Base-by-base conservation (phyloP, 1,140 invertebrate genomes). In the Pantala flavescens region DNA sequence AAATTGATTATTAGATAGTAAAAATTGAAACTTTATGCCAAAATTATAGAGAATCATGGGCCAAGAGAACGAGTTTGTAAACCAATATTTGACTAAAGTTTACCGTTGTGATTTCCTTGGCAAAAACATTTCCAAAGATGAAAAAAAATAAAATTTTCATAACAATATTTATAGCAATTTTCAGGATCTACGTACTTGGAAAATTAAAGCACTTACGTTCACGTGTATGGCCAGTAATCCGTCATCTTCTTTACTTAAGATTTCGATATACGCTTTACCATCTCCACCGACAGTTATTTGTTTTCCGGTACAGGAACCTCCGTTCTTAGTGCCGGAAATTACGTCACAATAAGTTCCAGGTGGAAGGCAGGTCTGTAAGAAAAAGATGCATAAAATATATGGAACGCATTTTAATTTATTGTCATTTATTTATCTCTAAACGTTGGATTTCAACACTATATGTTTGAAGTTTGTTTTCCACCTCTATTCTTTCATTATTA, bases 291-390 rank as follows among this genome's bases (percentile, higher is more conserved):
- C 93, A 0, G 77, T 81, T 0, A 95, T 82, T 0, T 82, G 83
- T 77, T 90, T 91, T 21, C 93, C 93, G 0, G 89, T 90, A 78
- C 93, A 95, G 0, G 78, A 76, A 21, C 86, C 88, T 73, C 86
- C 83, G 0, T 82, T 79, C 63, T 88, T 84, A 71, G 82, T 83
- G 24, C 93, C 93, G n/a, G 89, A 90, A 74, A 95, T 94, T 0
- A 97, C 86, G 80, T 97, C 94, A 81, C 94, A 96, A 80, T 97
- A 97, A 0, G 75, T 84, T 5, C 94, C 94, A 78, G 88, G 82
- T 0, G 92, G 87, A 16, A 97, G 81, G 36, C 90, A 90, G 0
- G 92, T 94, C 82, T 89, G 79, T 72, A 79, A 63, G 49, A 63
- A 63, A 63, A 36, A 5, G 28, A 36, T 36, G 9, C 28, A 36